Percentiles rank a stretch among this genome's conserved stretches.
Conservation (phyloP, 2,113 vertebrate genomes). For the Serinus canaria region DNA sequence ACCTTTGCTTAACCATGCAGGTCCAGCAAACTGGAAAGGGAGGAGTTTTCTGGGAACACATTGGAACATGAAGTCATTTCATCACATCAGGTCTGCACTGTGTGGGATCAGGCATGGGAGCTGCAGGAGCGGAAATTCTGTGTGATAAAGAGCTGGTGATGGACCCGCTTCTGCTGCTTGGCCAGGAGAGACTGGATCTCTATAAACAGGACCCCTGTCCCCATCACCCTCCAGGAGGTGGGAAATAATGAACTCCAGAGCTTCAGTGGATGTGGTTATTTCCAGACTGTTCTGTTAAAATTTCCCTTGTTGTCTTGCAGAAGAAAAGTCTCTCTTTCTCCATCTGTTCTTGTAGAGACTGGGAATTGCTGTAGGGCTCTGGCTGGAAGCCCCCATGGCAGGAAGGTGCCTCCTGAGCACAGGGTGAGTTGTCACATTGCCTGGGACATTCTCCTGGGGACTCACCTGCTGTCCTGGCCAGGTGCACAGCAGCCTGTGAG, state of each 20-base stretch:
- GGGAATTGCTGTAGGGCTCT: not conserved
- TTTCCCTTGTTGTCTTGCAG: not conserved
- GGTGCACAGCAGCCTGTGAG: not conserved
- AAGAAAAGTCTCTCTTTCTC: not conserved
- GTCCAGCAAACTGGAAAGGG: not conserved
- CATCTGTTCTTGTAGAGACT: not conserved
- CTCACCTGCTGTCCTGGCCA: not conserved
- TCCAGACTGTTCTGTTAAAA: not conserved
- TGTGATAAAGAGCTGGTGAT: not conserved
- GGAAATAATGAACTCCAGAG: not conserved
- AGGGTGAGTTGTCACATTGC: not conserved
- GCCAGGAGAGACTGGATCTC: not conserved
- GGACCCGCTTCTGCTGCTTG: not conserved
- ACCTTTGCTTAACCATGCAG: not conserved
- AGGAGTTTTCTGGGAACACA: not conserved
- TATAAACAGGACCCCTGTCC: not conserved
- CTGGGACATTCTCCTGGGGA: not conserved
- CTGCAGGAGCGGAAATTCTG: not conserved
- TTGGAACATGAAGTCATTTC: not conserved
- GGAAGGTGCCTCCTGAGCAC: not conserved
- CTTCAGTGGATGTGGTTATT: not conserved
- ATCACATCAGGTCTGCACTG: not conserved
- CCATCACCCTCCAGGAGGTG: not conserved
- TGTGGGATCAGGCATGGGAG: not conserved
- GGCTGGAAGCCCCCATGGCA: accelerated